Base-by-base conservation (phyloP, 1,140 invertebrate species). In the Oryzaephilus surinamensis region DNA sequence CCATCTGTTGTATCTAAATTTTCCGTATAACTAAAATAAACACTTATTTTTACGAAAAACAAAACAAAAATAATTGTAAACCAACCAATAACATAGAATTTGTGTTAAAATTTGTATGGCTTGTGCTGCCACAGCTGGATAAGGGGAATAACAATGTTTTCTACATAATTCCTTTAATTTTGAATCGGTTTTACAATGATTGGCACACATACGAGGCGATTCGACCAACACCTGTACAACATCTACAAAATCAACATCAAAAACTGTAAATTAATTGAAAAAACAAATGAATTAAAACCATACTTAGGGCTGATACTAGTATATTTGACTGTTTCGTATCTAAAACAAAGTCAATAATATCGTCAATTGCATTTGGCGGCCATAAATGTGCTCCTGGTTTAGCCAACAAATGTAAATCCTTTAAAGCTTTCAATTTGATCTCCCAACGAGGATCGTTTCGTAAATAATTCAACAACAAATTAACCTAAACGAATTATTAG, bases 351-450 rank as follows among this genome's bases (percentile, higher is more conserved):
- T 60, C 57, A 12, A 61, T 47, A 8, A 61, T 48, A 33, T 48
- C 48, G 31, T 63, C 52, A 18, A 59, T 69, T 38, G 84, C 74
- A 10, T 70, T 65, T 34, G 73, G 67, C 2, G 78, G 82, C 89
- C 89, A 93, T 3, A 89, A 65, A 66, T 90, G 84, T 4, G 88
- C 79, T 10, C 80, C 80, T 50, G 72, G 72, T 45, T 74, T 73
- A 0, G 88, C 89, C 36, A 96, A 63, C 24, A 72, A 71, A 51
- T 78, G 73, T 14, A 96, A 67, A 34, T 89, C 76, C 17, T 77
- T 66, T 6, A 95, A 64, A 10, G 81, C 79, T 29, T 81, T 75
- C 2, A 77, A 67, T 48, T 90, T 82, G 0, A 95, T 80, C 19
- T 70, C 70, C 36, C 72, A 68, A 20, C 85, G 64, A 12, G 76